phyloP scores from a whole-genome alignment of 2,888 invertebrate species.

The Apamea monoglypha region DNA sequence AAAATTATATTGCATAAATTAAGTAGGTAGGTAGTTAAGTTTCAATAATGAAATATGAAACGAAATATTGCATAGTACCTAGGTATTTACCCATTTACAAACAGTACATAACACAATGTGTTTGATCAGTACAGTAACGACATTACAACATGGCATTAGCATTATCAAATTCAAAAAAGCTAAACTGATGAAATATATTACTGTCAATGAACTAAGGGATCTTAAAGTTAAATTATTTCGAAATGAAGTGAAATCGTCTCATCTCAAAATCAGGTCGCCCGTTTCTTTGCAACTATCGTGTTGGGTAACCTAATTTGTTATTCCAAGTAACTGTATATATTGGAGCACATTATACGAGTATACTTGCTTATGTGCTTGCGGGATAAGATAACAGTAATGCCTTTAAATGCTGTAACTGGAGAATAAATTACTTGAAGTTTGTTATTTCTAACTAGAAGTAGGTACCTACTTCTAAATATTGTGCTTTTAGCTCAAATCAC shows the following conservation, averaged over 20 bases:
- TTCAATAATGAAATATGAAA: neutral
- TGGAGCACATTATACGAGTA: constrained; percentile 71
- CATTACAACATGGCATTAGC: neutral
- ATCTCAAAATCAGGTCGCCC: constrained; percentile 79
- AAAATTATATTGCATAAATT: neutral
- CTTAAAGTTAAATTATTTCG: constrained; percentile 71
- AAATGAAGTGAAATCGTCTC: constrained; percentile 72
- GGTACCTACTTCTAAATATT: neutral
- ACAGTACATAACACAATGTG: neutral
- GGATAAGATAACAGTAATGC: constrained; percentile 17
- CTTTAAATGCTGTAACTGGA: constrained; percentile 3
- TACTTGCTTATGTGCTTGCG: constrained; percentile 53
- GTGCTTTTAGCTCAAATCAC: neutral
- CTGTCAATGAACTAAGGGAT: constrained; percentile 44
- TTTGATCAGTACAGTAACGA: neutral
- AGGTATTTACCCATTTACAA: neutral
- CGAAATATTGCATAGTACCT: constrained; percentile 1
- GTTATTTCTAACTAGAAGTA: neutral
- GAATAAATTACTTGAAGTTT: neutral
- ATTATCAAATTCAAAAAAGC: constrained; percentile 22
- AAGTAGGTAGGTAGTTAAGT: neutral
- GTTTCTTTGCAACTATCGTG: constrained; percentile 76
- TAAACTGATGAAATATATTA: constrained; percentile 47
- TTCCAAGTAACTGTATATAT: constrained; percentile 75
- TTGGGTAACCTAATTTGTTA: constrained; percentile 80